phyloP scores from a whole-genome alignment of 2,888 invertebrate genomes.

The Temnothorax unifasciatus region DNA sequence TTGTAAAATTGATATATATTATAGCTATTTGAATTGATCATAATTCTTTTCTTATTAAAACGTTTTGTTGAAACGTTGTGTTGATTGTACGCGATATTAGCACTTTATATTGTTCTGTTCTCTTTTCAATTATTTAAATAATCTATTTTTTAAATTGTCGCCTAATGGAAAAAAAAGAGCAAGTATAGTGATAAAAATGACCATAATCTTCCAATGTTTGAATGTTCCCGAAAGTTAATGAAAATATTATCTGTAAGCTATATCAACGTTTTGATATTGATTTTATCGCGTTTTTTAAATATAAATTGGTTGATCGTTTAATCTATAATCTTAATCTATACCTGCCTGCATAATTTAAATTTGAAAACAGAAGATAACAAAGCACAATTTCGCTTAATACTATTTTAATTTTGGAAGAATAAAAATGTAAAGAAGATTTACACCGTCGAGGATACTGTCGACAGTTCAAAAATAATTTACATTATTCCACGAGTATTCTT shows the following conservation, averaged over 20 bases:
- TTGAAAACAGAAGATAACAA: too few relatives aligned
- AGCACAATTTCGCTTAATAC: neutral
- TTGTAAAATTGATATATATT: constrained; percentile 7
- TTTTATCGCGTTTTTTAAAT: too few relatives aligned
- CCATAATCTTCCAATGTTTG: neutral
- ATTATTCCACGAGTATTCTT: neutral
- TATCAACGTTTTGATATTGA: too few relatives aligned
- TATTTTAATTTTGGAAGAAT: neutral
- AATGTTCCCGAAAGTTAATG: neutral
- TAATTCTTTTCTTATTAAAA: neutral
- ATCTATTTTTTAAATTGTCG: neutral
- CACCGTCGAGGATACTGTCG: neutral
- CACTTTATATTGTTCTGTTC: neutral
- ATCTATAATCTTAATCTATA: too few relatives aligned
- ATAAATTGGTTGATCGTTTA: too few relatives aligned
- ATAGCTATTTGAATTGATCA: neutral
- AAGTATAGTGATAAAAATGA: neutral
- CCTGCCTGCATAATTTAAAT: too few relatives aligned
- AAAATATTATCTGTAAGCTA: neutral
- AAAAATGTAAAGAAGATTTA: neutral
- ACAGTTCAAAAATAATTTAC: neutral
- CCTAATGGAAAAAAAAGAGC: neutral
- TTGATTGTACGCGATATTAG: neutral
- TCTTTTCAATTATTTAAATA: neutral
- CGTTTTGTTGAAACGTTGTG: neutral